A percentile compares a stretch with the other conserved stretches of the same genome.
These are phyloP conservation scores for Lithobates sylvaticus DNA, from an alignment of 2,797 vertebrate species.

Conservation along the genomic window DNA sequence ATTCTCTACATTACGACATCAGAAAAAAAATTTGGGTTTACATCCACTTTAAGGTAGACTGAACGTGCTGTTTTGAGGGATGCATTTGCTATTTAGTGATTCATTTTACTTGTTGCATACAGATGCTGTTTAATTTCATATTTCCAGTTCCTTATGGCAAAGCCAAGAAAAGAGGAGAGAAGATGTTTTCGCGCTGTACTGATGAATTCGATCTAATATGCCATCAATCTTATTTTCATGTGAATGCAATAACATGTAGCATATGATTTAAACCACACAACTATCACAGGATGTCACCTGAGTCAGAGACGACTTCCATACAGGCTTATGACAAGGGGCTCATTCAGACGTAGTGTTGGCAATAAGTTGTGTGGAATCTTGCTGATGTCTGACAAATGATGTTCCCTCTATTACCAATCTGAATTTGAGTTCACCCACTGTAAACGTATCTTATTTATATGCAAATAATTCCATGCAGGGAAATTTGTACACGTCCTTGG, in stretches of 20 bases:
- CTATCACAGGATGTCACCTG: neutral
- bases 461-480: constrained; percentile 41
- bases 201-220: neutral
- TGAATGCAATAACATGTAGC: neutral
- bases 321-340: constrained; percentile 11
- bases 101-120: too few relatives aligned
- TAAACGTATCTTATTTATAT: constrained; percentile 53
- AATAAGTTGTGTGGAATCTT: constrained; percentile 35
- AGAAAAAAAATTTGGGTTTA: too few relatives aligned
- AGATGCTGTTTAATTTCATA: too few relatives aligned
- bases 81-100: too few relatives aligned
- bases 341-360: constrained; percentile 9
- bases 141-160: too few relatives aligned
- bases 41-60: too few relatives aligned
- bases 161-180: too few relatives aligned
- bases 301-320: constrained; percentile 8
- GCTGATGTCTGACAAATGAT: constrained; percentile 48
- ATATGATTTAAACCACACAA: neutral
- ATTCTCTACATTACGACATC: too few relatives aligned
- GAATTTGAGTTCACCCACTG: constrained; percentile 41
- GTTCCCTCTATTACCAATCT: constrained; percentile 37
- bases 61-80: too few relatives aligned
- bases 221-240: neutral
- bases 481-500: constrained; percentile 29
- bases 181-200: too few relatives aligned